Percentiles rank a stretch among this genome's conserved stretches.
Conservation (phyloP, 2,888 invertebrate genomes). For the Acanthosepion esculentum region DNA sequence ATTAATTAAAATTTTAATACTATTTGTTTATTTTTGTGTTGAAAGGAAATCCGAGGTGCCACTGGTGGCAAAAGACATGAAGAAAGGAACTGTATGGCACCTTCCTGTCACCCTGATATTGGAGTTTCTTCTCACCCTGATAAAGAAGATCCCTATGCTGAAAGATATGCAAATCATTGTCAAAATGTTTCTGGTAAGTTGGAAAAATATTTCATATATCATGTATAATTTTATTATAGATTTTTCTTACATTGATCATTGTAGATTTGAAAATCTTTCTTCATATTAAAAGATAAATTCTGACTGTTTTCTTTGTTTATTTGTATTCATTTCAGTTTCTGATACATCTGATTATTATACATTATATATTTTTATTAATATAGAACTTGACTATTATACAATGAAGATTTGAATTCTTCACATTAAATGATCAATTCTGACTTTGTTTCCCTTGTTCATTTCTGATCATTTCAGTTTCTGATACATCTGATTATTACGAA, state of each 20-base stretch:
- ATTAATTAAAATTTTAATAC: no score
- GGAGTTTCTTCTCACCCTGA: background rate
- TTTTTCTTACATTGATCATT: background rate
- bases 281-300: no score
- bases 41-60: background rate
- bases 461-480: background rate
- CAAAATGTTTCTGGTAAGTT: slow-evolving; percentile 79
- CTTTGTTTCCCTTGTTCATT: background rate
- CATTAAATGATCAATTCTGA: background rate
- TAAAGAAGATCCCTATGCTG: background rate
- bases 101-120: background rate
- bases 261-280: no score
- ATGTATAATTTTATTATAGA: slow-evolving; percentile 47
- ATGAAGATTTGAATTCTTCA: no score
- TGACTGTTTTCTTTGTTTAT: background rate
- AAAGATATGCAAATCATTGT: background rate
- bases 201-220: slow-evolving; percentile 69
- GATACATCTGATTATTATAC: background rate
- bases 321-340: background rate
- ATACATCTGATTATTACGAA: background rate
- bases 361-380: no score
- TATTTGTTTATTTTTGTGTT: no score
- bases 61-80: background rate
- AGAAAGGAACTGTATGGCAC: background rate
- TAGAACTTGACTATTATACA: no score